Base-by-base conservation (phyloP, 1,140 invertebrate genomes). In the Armadillidium nasatum region DNA sequence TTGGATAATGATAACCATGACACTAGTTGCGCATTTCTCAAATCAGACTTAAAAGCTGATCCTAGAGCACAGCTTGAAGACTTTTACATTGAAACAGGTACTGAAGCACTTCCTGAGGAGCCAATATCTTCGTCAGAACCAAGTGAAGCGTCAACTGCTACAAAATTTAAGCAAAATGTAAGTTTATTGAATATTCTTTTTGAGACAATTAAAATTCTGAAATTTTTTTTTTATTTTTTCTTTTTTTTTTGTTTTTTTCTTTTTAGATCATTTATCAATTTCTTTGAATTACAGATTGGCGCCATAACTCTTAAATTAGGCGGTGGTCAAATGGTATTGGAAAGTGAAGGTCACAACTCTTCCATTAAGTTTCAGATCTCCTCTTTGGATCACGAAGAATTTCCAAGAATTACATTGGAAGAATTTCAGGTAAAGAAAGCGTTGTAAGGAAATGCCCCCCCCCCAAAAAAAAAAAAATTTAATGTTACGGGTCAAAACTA, bases 1-100 rank as follows among this genome's bases (percentile, higher is more conserved):
- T 80, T 85, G 44, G 85, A 85, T 67, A 83, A 73, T 44, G 78
- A 74, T 21, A 71, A 79, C 70, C 60, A 67, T 7, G 67, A 71
- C n/a, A 60, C 50, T 19, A 19, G 19, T 19, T 60, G 50, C 7
- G 19, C 50, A 2, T 60, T 60, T 60, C 50, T 15, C 7, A 60
- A 60, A 19, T 13, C 19, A 60, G 50, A 60, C 50, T 19, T 60
- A 13, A 60, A 60, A 19, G 7, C 7, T 13, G 50, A 60, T 7
- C 11, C 50, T 60, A 60, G 19, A 19, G 50, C 50, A 19, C 11
- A 60, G 11, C 4, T 19, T 60, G 50, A 60, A 7, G 50, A 60
- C 4, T 13, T 13, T 13, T 1, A 60, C 4, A 7, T 60, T 2
- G 50, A 60, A 60, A 19, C 50, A 2, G 50, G 11, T 60, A 60